A percentile compares a stretch with the other conserved stretches of the same genome.
Evolutionary conservation across 2,888 invertebrate species (phyloP).

Genomic region (Arge pagana): DNA sequence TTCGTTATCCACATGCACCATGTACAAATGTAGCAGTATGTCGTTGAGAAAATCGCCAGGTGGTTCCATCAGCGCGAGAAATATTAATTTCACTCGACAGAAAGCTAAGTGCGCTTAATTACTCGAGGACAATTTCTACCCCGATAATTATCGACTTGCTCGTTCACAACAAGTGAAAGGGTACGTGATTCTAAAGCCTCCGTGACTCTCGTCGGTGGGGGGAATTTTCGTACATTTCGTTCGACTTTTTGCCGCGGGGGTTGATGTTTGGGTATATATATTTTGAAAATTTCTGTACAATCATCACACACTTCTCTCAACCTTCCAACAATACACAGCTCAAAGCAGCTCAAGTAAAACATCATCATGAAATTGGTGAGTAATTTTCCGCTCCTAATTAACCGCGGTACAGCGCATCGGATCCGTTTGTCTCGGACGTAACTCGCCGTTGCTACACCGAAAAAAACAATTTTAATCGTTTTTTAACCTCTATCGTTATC

Average conservation of each 20-base stretch:
- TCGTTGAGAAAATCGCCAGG: too few species aligned
- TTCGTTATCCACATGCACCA: too few species aligned
- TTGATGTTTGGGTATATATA: conserved; percentile 13
- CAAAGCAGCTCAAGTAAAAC: conserved; percentile 1
- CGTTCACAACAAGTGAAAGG: background rate
- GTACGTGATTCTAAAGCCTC: too few species aligned
- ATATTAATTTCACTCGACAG: background rate
- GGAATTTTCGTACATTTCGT: background rate
- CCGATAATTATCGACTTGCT: background rate
- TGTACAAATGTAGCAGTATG: too few species aligned
- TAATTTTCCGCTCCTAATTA: background rate
- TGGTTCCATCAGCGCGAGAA: too few species aligned
- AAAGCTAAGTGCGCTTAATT: background rate
- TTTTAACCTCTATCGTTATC: too few species aligned
- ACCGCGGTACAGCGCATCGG: too few species aligned
- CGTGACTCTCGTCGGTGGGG: background rate
- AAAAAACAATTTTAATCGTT: too few species aligned
- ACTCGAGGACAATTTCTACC: conserved; percentile 9
- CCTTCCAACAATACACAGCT: conserved; percentile 10
- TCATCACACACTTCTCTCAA: conserved; percentile 1
- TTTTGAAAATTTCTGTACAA: background rate
- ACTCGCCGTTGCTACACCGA: too few species aligned
- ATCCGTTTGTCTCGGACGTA: too few species aligned
- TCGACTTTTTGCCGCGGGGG: background rate
- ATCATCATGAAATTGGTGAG: conserved; percentile 18